Evolutionary conservation across 2,888 invertebrate genomes (phyloP).

Genomic region (Asteroscopus sphinx): DNA sequence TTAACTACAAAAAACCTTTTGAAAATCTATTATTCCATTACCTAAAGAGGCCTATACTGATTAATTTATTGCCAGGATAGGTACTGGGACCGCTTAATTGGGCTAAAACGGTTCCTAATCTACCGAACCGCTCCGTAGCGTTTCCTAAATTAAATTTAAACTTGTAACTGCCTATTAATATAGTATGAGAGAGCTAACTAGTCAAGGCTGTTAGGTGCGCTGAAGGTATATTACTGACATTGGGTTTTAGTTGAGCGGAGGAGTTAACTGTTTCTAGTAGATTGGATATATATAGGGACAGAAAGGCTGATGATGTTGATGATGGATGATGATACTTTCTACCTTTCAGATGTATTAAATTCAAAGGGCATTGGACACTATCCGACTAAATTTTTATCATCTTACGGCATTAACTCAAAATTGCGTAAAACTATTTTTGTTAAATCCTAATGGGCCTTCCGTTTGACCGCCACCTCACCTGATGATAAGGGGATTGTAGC

Average conservation of each 20-base stretch:
- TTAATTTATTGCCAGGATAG: constrained; percentile 28
- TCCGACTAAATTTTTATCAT: too few relatives aligned
- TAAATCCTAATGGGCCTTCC: too few relatives aligned
- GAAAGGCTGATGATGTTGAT: too few relatives aligned
- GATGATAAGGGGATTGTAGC: too few relatives aligned
- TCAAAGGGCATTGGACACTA: too few relatives aligned
- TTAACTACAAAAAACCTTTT: constrained; percentile 27
- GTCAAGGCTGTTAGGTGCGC: constrained; percentile 5
- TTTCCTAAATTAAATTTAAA: constrained; percentile 50
- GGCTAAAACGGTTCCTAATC: constrained; percentile 39
- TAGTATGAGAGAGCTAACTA: constrained; percentile 14
- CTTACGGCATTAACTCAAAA: too few relatives aligned
- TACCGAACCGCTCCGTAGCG: constrained; percentile 20
- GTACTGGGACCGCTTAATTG: constrained; percentile 28
- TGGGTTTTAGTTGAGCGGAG: not conserved
- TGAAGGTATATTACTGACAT: constrained; percentile 6
- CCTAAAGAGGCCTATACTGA: constrained; percentile 29
- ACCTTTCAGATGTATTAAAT: too few relatives aligned
- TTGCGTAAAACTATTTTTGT: too few relatives aligned
- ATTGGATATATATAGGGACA: not conserved
- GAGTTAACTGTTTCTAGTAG: too few relatives aligned
- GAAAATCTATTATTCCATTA: constrained; percentile 46
- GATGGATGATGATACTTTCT: too few relatives aligned
- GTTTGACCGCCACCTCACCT: too few relatives aligned
- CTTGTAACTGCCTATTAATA: constrained; percentile 37